Base-by-base conservation (phyloP, 2,797 vertebrate species). In the Pangasius sanitwongsei region DNA sequence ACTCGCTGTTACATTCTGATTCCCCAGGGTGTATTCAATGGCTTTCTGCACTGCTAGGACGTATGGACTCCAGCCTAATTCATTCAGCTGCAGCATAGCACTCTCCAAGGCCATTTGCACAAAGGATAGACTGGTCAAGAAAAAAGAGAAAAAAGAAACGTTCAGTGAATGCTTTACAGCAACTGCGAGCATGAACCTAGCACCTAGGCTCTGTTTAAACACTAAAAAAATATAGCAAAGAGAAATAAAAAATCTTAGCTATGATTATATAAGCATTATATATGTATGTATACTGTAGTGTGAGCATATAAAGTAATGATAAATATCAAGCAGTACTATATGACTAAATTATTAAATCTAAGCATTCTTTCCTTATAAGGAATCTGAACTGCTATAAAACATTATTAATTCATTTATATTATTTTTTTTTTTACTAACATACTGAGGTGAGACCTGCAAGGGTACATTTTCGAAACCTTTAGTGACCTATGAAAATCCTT, bases 11-110 rank as follows among this genome's bases (percentile, higher is more conserved):
- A 28, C 53, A 75, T 93, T 82, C 63, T 93, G 88, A n/a, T 88
- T 94, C 28, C 69, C 84, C 81, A 95, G 44, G 84, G 94, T 65
- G 92, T 95, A 90, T n/a, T 31, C 63, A 31, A 95, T 41, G 25
- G 93, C 92, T 84, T 92, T 91, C 44, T 94, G 89, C 5, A 92
- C 25, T n/a, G 89, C 91, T 25, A 70, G 41, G 20, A 91, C 7
- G 74, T 91, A 91, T 6, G 91, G 90, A 48, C 85, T 89, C 86
- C 86, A 91, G 0, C 1, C 83, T 55, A 9, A 63, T 34, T 63
- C 94, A 95, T 23, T 70, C 44, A 89, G 87, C 61, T 53, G 74
- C 0, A 1, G 34, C 1, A 87, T 18, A 67, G 95, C 78, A 88
- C 94, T 86, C 2, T 94, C 89, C 86, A 94, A 89, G 63, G 94